Base-by-base conservation (phyloP, 2,113 vertebrate species). In the Ciconia boyciana region DNA sequence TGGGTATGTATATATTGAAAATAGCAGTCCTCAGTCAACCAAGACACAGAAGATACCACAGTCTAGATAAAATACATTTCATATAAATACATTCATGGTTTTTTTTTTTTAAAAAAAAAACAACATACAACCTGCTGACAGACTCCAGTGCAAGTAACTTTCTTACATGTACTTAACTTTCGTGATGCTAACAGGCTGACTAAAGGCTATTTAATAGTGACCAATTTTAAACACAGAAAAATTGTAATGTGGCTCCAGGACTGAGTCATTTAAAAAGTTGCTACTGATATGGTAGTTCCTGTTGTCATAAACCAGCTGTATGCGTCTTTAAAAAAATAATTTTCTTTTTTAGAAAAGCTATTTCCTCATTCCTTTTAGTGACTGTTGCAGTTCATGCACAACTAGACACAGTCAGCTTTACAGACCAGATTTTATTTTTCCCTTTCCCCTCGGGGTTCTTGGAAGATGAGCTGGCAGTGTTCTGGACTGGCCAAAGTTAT, bases 381-480 rank as follows among this genome's bases (percentile, higher is more conserved):
- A 89, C 89, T 77, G 72, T 58, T 95, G 36, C 49, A 97, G 94
- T 95, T 95, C 11, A 41, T 14, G 34, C 88, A 93, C 41, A 92
- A 78, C 90, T 94, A 60, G 82, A 66, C 87, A 61, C 94, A 54
- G 60, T 89, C 90, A 93, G 80, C 79, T 94, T 78, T 71, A 79
- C 31, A 26, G 1, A 51, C 26, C 77, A 66, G 61, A 57, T 83
- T 66, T 90, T 60, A 8, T 28, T 77, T 65, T 26, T 28, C 32
- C 32, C 32, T 46, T 83, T 70, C 18, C 52, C 39, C 26, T 55
- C 1, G 6, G 81, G 69, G 82, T 49, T 87, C 81, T 28, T 75
- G 49, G 81, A 84, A 88, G 84, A 55, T 90, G 74, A 94, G 85
- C 93, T 95, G 97, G 96, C 97, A 97, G 96, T 96, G 95, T 84